phyloP scores from a whole-genome alignment of 2,888 invertebrate species.

The Oegoconia quadripuncta region DNA sequence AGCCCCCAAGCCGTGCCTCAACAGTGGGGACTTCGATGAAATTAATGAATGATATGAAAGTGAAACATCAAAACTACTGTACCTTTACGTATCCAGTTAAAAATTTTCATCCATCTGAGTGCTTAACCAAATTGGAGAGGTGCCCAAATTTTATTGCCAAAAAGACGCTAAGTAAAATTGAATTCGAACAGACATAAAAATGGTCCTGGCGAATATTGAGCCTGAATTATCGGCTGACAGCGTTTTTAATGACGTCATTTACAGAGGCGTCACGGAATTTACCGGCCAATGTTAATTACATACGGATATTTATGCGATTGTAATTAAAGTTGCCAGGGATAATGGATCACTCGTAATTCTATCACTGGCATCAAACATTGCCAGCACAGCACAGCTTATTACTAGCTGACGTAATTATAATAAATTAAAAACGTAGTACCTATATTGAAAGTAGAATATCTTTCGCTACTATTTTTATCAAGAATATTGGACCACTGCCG shows the following conservation, averaged over 20 bases:
- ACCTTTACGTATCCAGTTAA: slow-evolving; percentile 21
- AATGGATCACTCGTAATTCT: too few species aligned
- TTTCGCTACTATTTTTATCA: too few species aligned
- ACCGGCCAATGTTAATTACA: neutral
- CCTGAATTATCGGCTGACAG: slow-evolving; percentile 3
- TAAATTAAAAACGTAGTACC: too few species aligned
- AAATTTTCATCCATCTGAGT: slow-evolving; percentile 24
- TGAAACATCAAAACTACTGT: neutral
- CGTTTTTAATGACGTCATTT: slow-evolving; percentile 9
- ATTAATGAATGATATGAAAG: too few species aligned
- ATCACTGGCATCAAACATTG: too few species aligned
- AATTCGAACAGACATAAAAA: slow-evolving; percentile 18
- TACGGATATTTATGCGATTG: neutral
- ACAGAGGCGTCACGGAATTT: neutral
- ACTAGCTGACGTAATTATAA: too few species aligned
- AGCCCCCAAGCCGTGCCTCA: too few species aligned
- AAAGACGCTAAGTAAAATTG: slow-evolving; percentile 21
- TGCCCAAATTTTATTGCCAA: slow-evolving; percentile 21
- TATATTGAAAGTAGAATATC: too few species aligned
- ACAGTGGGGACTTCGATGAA: too few species aligned
- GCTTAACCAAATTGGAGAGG: slow-evolving; percentile 27
- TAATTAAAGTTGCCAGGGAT: too few species aligned
- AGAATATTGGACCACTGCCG: too few species aligned
- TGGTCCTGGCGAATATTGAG: slow-evolving; percentile 4
- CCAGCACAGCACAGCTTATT: too few species aligned